Evolutionary conservation across 2,797 vertebrate species (phyloP).

Genomic region (Alauda arvensis): DNA sequence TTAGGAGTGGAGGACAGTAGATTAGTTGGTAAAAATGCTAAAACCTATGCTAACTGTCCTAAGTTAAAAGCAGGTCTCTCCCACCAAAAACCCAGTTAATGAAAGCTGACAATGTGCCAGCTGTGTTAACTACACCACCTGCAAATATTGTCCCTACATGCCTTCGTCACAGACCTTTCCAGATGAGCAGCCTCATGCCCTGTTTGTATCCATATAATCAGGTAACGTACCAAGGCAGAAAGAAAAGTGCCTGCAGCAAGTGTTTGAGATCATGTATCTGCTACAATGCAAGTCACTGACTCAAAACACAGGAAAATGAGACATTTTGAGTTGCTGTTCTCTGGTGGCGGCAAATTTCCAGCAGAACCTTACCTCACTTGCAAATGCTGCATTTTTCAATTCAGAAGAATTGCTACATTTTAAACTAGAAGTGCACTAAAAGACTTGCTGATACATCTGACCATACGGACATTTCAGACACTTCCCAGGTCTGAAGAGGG

Average conservation of each 20-base stretch:
- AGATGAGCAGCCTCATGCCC: not conserved
- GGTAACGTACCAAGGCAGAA: not conserved
- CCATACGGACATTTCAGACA: not conserved
- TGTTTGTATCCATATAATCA: not conserved
- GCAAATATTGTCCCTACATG: not conserved
- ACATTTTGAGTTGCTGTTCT: not conserved
- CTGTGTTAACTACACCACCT: not conserved
- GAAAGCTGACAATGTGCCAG: not conserved
- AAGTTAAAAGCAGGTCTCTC: slow-evolving; percentile 7
- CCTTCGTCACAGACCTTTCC: not conserved
- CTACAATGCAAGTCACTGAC: not conserved
- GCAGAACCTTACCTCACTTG: not conserved
- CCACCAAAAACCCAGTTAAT: not conserved
- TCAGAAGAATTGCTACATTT: not conserved
- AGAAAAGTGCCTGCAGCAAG: not conserved
- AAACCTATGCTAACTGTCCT: not conserved
- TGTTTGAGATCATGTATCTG: not conserved
- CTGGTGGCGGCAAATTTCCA: not conserved
- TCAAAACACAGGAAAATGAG: not conserved
- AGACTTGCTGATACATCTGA: not conserved
- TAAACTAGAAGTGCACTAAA: not conserved
- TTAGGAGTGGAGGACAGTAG: not conserved
- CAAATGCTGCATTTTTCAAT: not conserved
- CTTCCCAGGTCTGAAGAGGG: not conserved
- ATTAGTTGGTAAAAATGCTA: not conserved